Base-by-base conservation (phyloP, 2,113 vertebrate species). In the Hemichromis elongatus region DNA sequence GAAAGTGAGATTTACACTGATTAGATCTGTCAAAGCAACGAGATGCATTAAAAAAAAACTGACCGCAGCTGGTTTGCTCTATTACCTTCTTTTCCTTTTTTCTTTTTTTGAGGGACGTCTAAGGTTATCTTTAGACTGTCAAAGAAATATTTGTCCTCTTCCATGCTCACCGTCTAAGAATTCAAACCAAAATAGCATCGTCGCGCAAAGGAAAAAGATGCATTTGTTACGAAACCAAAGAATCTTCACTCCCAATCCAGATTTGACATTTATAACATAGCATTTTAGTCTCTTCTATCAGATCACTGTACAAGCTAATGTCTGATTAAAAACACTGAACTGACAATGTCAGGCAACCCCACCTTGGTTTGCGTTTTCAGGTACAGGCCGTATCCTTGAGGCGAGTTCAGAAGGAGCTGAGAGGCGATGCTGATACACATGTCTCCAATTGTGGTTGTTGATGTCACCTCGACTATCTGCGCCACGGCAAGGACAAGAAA, bases 81-180 rank as follows among this genome's bases (percentile, higher is more conserved):
- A 47, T 95, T 94, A 98, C 98, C 96, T 45, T 98, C 97, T 91
- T 96, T 98, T 35, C 70, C 89, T 81, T 93, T 97, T 87, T 96
- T 98, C 53, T 86, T 96, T 90, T 96, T 98, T 92, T 94, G 97
- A 11, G 92, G 93, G 88, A 95, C 87, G 50, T 98, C 97, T 55
- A 96, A 96, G 75, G 97, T 91, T n/a, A 97, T 93, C 85, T 96
- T 96, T 63, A 99, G 92, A 52, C 96, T 97, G 94, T 99, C 98
- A 54, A 99, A 99, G 94, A 99, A 99, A 90, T 97, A 99, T 79
- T 97, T 95, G 70, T 96, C 92, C 61, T 99, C 97, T 4, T 97
- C 96, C 92, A 97, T 94, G 88, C 97, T 97, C 83, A 95, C 93
- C 30, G 97, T 92, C 98, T 99, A 75, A 80, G 55, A 70, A 54